These are phyloP conservation scores for Tipula vernalis DNA, from an alignment of 2,888 invertebrate species.

Conservation along the genomic window DNA sequence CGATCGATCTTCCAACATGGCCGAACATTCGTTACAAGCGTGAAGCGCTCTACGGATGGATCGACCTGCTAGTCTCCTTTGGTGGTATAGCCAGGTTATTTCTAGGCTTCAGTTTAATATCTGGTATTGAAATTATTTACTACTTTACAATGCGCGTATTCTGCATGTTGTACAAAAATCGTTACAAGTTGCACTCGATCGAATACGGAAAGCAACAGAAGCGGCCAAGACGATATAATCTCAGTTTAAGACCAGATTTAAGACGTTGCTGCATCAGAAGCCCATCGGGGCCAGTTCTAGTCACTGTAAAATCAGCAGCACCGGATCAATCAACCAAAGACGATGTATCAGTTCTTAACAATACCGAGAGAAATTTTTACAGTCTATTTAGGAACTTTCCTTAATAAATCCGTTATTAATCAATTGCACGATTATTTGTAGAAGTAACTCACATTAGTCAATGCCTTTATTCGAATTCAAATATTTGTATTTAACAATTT, in stretches of 20 bases:
- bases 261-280: not conserved
- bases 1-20: slow-evolving; percentile 58
- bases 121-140: slow-evolving; percentile 63
- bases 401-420: too few relatives aligned
- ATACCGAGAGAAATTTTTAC: not conserved
- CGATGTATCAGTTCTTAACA: not conserved
- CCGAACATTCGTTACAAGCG: slow-evolving; percentile 65
- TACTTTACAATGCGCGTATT: slow-evolving; percentile 57
- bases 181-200: slow-evolving; percentile 13
- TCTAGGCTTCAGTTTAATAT: slow-evolving; percentile 58
- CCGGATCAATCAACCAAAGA: not conserved
- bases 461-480: too few relatives aligned
- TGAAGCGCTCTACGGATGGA: slow-evolving; percentile 73
- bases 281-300: not conserved
- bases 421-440: too few relatives aligned
- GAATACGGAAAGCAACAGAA: not conserved
- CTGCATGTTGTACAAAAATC: slow-evolving; percentile 35
- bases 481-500: too few relatives aligned
- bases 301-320: not conserved
- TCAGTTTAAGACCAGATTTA: not conserved
- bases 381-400: too few relatives aligned
- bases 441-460: too few relatives aligned
- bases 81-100: slow-evolving; percentile 43
- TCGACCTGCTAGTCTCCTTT: slow-evolving; percentile 53
- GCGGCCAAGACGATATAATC: not conserved